phyloP scores from a whole-genome alignment of 1,140 invertebrate genomes.

The Anastrepha ludens region DNA sequence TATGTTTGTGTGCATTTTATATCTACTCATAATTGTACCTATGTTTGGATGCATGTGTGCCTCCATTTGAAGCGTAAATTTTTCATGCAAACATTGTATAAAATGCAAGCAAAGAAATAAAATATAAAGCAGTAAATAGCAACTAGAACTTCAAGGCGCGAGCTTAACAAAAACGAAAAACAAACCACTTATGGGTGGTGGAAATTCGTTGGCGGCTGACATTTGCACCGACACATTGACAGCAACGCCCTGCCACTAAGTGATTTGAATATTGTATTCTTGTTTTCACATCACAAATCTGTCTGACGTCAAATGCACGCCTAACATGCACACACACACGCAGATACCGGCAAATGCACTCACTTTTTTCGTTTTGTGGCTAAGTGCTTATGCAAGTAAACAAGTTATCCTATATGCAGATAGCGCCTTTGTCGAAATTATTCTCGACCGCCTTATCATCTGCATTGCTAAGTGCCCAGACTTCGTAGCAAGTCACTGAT shows the following conservation, averaged over 20 bases:
- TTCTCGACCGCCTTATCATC: constrained; percentile 22
- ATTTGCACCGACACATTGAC: constrained; percentile 46
- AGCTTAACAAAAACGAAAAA: background rate
- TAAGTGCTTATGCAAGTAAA: background rate
- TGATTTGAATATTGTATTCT: constrained; percentile 6
- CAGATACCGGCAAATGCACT: background rate
- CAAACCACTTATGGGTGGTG: background rate
- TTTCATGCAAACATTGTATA: constrained; percentile 19
- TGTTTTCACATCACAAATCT: background rate
- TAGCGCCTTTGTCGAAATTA: background rate
- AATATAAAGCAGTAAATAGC: constrained; percentile 8
- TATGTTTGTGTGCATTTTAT: too few species aligned
- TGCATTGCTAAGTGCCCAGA: constrained; percentile 41
- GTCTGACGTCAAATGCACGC: constrained; percentile 18
- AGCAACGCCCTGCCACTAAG: background rate
- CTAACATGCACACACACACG: background rate
- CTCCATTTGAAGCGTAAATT: background rate
- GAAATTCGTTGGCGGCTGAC: constrained; percentile 27
- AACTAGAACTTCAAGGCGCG: background rate
- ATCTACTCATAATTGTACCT: background rate
- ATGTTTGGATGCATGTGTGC: background rate
- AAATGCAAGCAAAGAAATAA: constrained; percentile 20
- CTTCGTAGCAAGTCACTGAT: constrained; percentile 34
- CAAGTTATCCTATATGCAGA: background rate
- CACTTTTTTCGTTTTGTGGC: too few species aligned